Evolutionary conservation across 2,888 invertebrate genomes (phyloP).

Genomic region (Campoletis raptor): DNA sequence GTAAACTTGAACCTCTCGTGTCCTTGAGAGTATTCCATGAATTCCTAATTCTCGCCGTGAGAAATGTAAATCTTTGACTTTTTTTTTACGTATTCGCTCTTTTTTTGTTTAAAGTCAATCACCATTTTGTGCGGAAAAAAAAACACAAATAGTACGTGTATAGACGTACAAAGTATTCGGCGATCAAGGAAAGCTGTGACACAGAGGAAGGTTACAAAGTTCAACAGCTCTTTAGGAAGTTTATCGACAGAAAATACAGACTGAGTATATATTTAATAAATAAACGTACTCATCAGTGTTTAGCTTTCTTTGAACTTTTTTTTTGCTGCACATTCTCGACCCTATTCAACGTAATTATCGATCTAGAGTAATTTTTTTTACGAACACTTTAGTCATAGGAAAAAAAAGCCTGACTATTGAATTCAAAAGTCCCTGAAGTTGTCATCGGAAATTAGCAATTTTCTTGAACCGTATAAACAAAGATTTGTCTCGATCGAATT

Average conservation of each 20-base stretch:
- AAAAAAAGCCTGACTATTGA: neutral
- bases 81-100: neutral
- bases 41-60: constrained; percentile 36
- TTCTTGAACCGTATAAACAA: neutral
- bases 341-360: neutral
- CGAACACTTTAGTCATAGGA: neutral
- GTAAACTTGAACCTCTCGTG: neutral
- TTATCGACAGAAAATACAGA: too few relatives aligned
- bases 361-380: neutral
- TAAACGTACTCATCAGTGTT: neutral
- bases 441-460: neutral
- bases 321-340: neutral
- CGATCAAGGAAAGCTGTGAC: neutral
- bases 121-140: neutral
- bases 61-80: constrained; percentile 45
- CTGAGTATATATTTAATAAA: neutral
- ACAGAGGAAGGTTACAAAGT: neutral
- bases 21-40: constrained; percentile 17
- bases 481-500: neutral
- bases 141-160: neutral
- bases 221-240: neutral
- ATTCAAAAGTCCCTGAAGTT: too few relatives aligned
- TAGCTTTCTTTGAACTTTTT: neutral
- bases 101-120: neutral
- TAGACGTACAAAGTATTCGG: neutral